Base-by-base conservation (phyloP, 2,113 vertebrate genomes). In the Zapornia atra region DNA sequence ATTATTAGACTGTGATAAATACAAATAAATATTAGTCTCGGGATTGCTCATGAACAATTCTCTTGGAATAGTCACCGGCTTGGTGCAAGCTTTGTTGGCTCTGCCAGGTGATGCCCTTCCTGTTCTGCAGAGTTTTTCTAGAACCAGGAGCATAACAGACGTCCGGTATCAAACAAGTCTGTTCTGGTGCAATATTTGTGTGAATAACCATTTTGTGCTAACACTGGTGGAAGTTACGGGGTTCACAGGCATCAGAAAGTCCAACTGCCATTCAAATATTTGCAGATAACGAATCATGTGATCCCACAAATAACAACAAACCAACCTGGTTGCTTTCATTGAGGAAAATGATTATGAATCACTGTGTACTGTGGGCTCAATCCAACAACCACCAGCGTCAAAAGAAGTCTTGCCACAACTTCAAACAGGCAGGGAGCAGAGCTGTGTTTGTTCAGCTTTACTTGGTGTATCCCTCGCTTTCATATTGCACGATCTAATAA, bases 291-390 rank as follows among this genome's bases (percentile, higher is more conserved):
- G 86, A 92, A 48, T 93, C 88, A 78, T 93, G 83, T 84, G 90
- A 79, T 89, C 94, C 96, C 95, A 91, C 91, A 94, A 96, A 96
- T 77, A 97, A 93, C 86, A 96, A 95, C 94, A 96, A 95, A 89
- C 88, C 77, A 60, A 87, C 54, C 77, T 51, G 63, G 50, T 25
- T 95, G 73, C 86, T 96, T 96, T 96, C 95, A 95, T 92, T 96
- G 95, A 96, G 81, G 94, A 96, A 96, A 96, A 96, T 94, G 36
- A 79, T 96, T 94, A 88, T 96, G 94, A 96, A 96, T 97, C 96
- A 93, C 81, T 94, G 95, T 94, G 91, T 96, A 72, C 44, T 11
- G 81, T 97, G 94, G 93, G 92, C 75, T 92, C 78, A 40, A 48
- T 95, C 92, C 95, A 97, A 25, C 94, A 97, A 91, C 95, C 84